Evolutionary conservation across 2,888 invertebrate genomes (phyloP).

Genomic region (Tipula helvola): DNA sequence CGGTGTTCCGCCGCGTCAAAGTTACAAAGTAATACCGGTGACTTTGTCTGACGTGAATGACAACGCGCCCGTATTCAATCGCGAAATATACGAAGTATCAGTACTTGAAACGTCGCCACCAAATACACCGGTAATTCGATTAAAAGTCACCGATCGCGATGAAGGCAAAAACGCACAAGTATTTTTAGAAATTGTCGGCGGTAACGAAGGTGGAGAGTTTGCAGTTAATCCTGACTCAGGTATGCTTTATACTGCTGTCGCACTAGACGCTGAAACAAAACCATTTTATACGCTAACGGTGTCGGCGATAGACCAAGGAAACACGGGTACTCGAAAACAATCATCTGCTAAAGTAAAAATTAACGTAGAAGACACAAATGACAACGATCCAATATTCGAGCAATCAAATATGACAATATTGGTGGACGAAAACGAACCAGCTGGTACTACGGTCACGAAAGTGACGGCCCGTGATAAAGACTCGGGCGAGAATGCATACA

Average conservation of each 20-base stretch:
- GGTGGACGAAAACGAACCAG: conserved; percentile 77
- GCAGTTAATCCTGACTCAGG: conserved; percentile 78
- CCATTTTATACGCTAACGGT: conserved; percentile 78
- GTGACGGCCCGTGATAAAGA: conserved; percentile 81
- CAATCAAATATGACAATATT: conserved; percentile 52
- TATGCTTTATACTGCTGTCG: conserved; percentile 71
- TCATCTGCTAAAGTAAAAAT: conserved; percentile 86
- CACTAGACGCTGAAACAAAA: conserved; percentile 73
- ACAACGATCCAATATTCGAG: conserved; percentile 85
- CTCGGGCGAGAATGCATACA: conserved; percentile 87
- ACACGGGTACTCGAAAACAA: conserved; percentile 68
- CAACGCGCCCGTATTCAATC: conserved; percentile 76
- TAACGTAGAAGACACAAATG: conserved; percentile 80
- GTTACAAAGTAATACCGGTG: conserved; percentile 71
- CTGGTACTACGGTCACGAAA: conserved; percentile 71
- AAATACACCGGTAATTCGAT: conserved; percentile 74
- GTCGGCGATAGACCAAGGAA: conserved; percentile 78
- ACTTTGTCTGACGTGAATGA: conserved; percentile 70
- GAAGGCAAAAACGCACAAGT: conserved; percentile 74
- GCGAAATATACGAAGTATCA: conserved; percentile 74
- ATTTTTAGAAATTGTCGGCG: conserved; percentile 77
- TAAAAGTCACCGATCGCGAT: conserved; percentile 78
- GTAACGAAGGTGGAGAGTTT: conserved; percentile 83
- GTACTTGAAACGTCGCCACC: conserved; percentile 81
- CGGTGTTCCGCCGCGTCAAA: conserved; percentile 64